Conservation (phyloP, 2,113 vertebrate species). For the Bagarius yarrelli region DNA sequence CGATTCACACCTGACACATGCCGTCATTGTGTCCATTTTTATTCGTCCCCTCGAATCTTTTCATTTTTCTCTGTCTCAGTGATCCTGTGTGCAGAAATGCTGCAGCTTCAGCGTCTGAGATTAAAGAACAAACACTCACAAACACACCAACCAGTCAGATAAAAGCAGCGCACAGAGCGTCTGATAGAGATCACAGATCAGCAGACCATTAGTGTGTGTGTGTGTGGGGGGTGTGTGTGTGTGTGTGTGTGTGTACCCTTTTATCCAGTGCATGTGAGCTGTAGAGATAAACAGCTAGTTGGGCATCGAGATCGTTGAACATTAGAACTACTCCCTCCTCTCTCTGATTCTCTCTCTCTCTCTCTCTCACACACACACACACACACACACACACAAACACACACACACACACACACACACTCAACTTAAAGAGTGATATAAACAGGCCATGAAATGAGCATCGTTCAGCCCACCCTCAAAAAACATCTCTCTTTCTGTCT, state of each 20-base stretch:
- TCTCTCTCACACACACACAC: slow-evolving; percentile 30
- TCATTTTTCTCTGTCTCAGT: no score
- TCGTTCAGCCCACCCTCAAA: slow-evolving; percentile 16
- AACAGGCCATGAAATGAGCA: slow-evolving; percentile 12
- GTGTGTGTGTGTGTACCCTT: slow-evolving; percentile 25
- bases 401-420: slow-evolving; percentile 10
- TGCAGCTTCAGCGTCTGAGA: background rate
- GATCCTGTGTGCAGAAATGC: slow-evolving; percentile 5
- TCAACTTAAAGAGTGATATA: slow-evolving; percentile 10
- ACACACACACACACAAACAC: slow-evolving; percentile 6
- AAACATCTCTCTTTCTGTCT: slow-evolving; percentile 11
- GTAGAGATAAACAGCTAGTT: slow-evolving; percentile 46
- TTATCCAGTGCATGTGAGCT: slow-evolving; percentile 38
- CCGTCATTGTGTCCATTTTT: background rate
- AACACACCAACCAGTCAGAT: background rate
- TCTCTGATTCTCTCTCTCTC: background rate
- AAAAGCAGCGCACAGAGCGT: slow-evolving; percentile 1
- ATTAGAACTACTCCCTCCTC: slow-evolving; percentile 16
- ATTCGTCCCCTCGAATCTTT: background rate
- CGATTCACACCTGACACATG: background rate
- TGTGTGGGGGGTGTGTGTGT: slow-evolving; percentile 32
- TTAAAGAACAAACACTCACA: slow-evolving; percentile 5
- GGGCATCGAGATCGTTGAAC: slow-evolving; percentile 24
- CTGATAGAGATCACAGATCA: slow-evolving; percentile 51
- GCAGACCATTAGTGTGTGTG: slow-evolving; percentile 51